Evolutionary conservation across 2,888 invertebrate genomes (phyloP), one percentile per base, ranked within the genome.

Genomic region (Leptarthrus brevirostris): DNA sequence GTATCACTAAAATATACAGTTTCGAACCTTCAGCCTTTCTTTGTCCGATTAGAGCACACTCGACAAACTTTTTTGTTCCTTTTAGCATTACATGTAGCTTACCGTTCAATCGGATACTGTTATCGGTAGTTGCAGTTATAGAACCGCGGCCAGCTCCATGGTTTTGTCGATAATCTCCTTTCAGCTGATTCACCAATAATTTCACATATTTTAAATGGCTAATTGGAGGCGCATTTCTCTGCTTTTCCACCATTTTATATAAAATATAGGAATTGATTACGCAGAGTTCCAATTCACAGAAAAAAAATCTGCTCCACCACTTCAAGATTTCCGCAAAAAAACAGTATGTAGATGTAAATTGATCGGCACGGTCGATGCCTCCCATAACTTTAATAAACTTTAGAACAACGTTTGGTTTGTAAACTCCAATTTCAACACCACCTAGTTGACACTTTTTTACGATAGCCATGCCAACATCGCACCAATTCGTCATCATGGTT

Each of bases 1-100:
- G 20, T 52, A 18, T 52, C 52, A 52, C 52, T 16, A 18, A 4
- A 52, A 52, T 52, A 52, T 4, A 52, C 52, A 2, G 52, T 52
- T 52, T 52, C 52, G 10, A 14, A 18, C 10, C 52, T 52, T 52
- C 20, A 14, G 52, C 52, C 18, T 52, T 52, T 52, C 52, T 52
- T 52, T 52, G 14, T 52, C 10, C 52, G 52, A 12, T 47, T 12
- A 47, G 47, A 47, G 47, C 47, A 47, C 16, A 47, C 47, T 47
- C 47, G 3, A 47, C 47, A 47, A 30, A 5, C 30, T 30, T 30
- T 30, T 30, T 30, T 30, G n/a, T 30, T 30, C 30, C 30, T 30
- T 30, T 30, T 30, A 30, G 30, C 30, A 30, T 30, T 5, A 30
- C 30, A 30, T 30, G 30, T 30, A 30, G 30, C n/a, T 47, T 16